Evolutionary conservation across 2,113 vertebrate genomes (phyloP).

Genomic region (Chrysochloris asiatica): DNA sequence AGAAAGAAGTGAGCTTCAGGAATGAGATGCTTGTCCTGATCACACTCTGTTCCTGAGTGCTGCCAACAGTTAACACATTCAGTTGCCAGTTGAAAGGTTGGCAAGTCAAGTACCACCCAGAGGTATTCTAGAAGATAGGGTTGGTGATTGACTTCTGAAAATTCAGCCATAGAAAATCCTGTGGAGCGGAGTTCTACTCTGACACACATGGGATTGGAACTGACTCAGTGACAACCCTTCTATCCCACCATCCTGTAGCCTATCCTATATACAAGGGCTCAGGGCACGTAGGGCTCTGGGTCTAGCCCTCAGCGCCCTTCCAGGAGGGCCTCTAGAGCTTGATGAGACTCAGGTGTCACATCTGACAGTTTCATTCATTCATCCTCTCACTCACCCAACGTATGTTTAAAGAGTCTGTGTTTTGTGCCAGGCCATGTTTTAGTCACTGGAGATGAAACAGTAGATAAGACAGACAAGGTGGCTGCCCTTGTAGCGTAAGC

Average conservation of each 20-base stretch:
- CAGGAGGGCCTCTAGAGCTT: neutral
- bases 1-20: neutral
- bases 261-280: neutral
- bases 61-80: neutral
- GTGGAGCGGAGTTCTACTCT: neutral
- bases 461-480: neutral
- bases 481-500: neutral
- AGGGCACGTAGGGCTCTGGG: neutral
- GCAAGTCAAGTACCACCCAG: neutral
- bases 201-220: neutral
- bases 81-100: neutral
- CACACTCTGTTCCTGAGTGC: too few species aligned
- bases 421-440: neutral
- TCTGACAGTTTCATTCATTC: neutral
- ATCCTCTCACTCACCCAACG: neutral
- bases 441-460: neutral
- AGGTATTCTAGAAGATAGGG: neutral
- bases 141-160: neutral
- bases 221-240: neutral
- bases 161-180: neutral
- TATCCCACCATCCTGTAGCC: rapidly evolving
- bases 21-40: neutral
- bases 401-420: rapidly evolving
- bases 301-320: neutral
- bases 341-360: too few species aligned